Evolutionary conservation across 2,888 invertebrate genomes (phyloP).

Genomic region (Drosophila buzzatii): DNA sequence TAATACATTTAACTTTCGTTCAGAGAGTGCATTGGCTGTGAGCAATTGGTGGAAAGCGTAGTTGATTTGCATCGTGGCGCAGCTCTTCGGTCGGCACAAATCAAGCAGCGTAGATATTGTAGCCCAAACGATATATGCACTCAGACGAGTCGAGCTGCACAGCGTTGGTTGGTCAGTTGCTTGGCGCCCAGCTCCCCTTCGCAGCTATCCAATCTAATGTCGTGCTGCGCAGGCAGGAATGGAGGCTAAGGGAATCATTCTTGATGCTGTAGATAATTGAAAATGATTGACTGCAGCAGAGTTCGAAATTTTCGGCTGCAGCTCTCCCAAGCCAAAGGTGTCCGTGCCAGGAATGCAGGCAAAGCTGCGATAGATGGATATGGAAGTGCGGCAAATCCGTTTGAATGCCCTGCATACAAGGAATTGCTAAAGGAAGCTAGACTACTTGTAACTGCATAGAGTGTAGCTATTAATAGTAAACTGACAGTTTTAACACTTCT

Average conservation of each 20-base stretch:
- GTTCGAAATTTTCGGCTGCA: constrained; percentile 77
- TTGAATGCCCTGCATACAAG: constrained; percentile 67
- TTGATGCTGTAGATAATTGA: constrained; percentile 25
- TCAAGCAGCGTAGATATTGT: constrained; percentile 68
- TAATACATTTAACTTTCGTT: constrained; percentile 79
- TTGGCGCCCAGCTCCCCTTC: constrained; percentile 57
- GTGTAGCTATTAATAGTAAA: background rate
- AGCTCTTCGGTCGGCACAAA: constrained; percentile 83
- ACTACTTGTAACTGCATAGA: background rate
- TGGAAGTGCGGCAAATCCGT: constrained; percentile 85
- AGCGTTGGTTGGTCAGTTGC: constrained; percentile 60
- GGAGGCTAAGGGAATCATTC: constrained; percentile 10
- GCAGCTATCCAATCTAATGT: constrained; percentile 64
- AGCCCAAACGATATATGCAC: constrained; percentile 79
- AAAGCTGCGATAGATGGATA: constrained; percentile 86
- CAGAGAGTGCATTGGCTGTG: constrained; percentile 75
- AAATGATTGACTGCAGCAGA: constrained; percentile 76
- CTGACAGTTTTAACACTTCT: background rate
- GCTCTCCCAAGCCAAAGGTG: constrained; percentile 73
- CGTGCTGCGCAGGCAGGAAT: constrained; percentile 61
- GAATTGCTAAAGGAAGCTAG: background rate
- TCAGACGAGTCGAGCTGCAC: constrained; percentile 79
- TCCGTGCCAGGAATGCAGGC: constrained; percentile 85
- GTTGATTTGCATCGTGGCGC: constrained; percentile 69
- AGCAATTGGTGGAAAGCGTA: constrained; percentile 80